Percentiles rank a stretch among this genome's conserved stretches.
These are phyloP conservation scores for Aphyosemion australe DNA, from an alignment of 2,113 vertebrate genomes.

Conservation along the genomic window DNA sequence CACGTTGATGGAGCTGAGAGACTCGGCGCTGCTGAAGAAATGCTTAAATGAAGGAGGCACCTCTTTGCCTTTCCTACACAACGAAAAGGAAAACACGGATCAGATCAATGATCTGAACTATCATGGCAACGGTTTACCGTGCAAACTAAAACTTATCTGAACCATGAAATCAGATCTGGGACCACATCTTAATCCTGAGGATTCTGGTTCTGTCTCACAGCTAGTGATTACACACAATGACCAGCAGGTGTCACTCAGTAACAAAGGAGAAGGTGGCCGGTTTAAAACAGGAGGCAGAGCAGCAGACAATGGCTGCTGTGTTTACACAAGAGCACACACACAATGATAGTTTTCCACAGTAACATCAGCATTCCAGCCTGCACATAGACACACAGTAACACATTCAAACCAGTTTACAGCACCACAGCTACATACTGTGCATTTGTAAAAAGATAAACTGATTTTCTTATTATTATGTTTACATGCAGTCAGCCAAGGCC, in stretches of 20 bases:
- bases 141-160: background rate
- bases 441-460: too few relatives aligned
- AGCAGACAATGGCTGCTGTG: background rate
- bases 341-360: background rate
- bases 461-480: too few relatives aligned
- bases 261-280: background rate
- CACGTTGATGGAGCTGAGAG: conserved; percentile 90
- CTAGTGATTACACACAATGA: background rate
- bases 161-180: background rate
- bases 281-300: background rate
- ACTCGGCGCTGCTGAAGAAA: conserved; percentile 93
- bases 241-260: conserved; percentile 62
- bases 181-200: background rate
- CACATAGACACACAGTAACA: accelerated
- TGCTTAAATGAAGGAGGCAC: conserved; percentile 93
- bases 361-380: background rate
- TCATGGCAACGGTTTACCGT: background rate
- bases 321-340: too few relatives aligned
- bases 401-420: background rate
- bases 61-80: conserved; percentile 92
- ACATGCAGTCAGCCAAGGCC: too few relatives aligned
- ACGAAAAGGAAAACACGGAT: conserved; percentile 3
- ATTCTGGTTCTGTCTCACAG: too few relatives aligned
- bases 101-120: background rate
- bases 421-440: background rate